Evolutionary conservation across 2,888 invertebrate species (phyloP).

Genomic region (Cheilosia variabilis): DNA sequence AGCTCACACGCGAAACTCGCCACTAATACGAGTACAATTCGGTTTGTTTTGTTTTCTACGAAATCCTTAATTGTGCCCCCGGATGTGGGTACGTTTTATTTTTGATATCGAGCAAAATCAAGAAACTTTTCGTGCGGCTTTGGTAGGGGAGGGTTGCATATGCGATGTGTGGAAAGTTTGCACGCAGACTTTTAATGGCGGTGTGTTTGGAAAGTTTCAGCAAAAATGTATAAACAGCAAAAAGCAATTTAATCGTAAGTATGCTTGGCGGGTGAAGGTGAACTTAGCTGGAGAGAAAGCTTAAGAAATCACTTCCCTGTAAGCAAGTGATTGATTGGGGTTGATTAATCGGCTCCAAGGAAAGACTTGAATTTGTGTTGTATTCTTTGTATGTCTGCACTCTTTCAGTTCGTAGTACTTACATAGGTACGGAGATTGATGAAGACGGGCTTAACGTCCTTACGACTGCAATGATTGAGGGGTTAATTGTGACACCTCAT

Average conservation of each 20-base stretch:
- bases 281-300: not conserved
- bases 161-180: not conserved
- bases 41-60: slow-evolving; percentile 13
- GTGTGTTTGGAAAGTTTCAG: not conserved
- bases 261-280: slow-evolving; percentile 28
- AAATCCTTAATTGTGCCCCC: slow-evolving; percentile 4
- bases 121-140: not conserved
- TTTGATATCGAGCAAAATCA: not conserved
- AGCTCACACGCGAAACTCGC: not conserved
- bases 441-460: not conserved
- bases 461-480: no score
- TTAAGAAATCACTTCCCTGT: not conserved
- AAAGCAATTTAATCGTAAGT: slow-evolving; percentile 9
- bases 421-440: not conserved
- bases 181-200: not conserved
- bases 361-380: not conserved
- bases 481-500: no score
- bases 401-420: not conserved
- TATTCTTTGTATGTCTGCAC: not conserved
- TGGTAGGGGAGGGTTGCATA: not conserved
- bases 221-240: not conserved
- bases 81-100: not conserved
- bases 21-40: not conserved
- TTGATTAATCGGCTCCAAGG: not conserved
- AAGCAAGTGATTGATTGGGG: slow-evolving; percentile 14